Base-by-base conservation (phyloP, 2,113 vertebrate species). In the Tragelaphus buxtoni region DNA sequence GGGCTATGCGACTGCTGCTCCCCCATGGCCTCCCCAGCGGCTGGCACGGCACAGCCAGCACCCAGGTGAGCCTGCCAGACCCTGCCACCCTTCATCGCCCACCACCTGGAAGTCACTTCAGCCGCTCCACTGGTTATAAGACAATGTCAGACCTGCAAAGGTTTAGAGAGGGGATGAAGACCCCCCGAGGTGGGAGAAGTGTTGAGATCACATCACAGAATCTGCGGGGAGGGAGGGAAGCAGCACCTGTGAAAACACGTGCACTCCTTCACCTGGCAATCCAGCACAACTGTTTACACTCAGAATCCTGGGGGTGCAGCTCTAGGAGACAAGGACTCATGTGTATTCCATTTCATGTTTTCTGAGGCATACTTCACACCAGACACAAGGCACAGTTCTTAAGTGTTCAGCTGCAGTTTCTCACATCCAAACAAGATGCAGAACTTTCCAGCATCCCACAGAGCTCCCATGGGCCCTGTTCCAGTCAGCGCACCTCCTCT, bases 31-130 rank as follows among this genome's bases (percentile, higher is more conserved):
- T 79, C 16, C 42, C 74, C 28, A 49, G 45, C 4, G 2, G 76
- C 45, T 1, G 0, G 9, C 1, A 0, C 45, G 9, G 45, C 76
- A 49, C 28, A 39, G 65, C 30, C 35, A 16, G 51, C 18, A 12
- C 20, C 18, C 87, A 28, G 13, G 17, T 35, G 11, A 60, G 81
- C 74, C 17, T 39, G 56, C 56, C 45, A 7, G 56, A 58, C 42
- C n/a, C 72, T 9, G 5, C 22, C 22, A 2, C 69, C 13, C 39
- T 9, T 4, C n/a, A 22, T 4, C 51, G 4, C 28, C 30, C 60
- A 30, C 63, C 0, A 22, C 18, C 47, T 47, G 30, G 16, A 85
- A 14, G 45, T n/a, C 81, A 20, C 35, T 39, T 10, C 69, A 6
- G 30, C 32, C 17, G 22, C 35, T 49, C 76, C 18, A 1, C 13